phyloP scores from a whole-genome alignment of 2,113 vertebrate genomes.

The Silurus meridionalis region DNA sequence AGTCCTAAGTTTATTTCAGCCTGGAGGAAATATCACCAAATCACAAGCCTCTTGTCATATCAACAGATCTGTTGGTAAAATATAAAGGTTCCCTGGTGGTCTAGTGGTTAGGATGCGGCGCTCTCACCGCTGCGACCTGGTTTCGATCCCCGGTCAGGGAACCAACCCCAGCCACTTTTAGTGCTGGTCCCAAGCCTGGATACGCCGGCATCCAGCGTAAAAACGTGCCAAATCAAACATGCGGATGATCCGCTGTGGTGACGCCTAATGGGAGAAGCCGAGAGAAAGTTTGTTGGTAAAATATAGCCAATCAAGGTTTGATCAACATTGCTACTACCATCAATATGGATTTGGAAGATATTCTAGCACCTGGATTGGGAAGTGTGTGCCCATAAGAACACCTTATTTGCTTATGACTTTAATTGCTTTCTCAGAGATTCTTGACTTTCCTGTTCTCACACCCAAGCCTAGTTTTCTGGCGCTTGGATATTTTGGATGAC shows the following conservation, averaged over 20 bases:
- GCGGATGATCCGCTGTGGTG: no score
- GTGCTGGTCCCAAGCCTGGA: no score
- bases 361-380: not conserved
- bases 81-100: not conserved
- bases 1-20: not conserved
- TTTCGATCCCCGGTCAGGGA: no score
- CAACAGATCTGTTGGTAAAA: not conserved
- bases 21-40: not conserved
- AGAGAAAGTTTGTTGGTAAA: not conserved
- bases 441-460: not conserved
- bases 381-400: not conserved
- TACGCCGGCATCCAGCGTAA: no score
- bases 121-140: no score
- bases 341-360: not conserved
- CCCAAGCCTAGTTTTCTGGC: not conserved
- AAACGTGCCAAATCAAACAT: no score
- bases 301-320: not conserved
- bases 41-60: not conserved
- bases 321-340: not conserved
- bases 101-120: no score
- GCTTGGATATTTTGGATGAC: not conserved
- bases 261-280: no score
- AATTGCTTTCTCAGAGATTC: not conserved
- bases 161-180: no score
- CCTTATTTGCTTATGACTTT: not conserved